Base-by-base conservation (phyloP, 2,797 vertebrate genomes). In the Thamnophis elegans region DNA sequence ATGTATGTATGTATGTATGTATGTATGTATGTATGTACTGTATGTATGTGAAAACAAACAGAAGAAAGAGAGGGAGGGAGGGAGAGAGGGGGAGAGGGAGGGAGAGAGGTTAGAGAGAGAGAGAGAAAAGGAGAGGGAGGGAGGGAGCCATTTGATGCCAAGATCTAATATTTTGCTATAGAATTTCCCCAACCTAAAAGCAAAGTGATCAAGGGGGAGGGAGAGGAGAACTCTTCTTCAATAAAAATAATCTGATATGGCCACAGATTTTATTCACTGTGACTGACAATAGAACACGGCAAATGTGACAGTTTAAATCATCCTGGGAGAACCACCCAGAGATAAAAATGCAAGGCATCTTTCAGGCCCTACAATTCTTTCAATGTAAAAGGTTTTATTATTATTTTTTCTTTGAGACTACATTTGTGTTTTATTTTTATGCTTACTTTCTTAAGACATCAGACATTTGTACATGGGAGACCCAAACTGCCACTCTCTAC, bases 311-410 rank as follows among this genome's bases (percentile, higher is more conserved):
- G 56, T 87, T 54, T 8, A 68, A 68, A 92, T 87, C 7, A 90
- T 92, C 82, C 68, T 26, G 60, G 88, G 82, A 87, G 13, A 82
- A 55, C 36, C 90, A 93, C 95, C 91, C 51, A 92, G 94, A 94
- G 88, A 89, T 82, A 89, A 51, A 86, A 54, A 78, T 54, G 10
- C 0, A 94, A 95, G 94, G 47, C 22, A 65, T 0, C 12, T 88
- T 58, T 87, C 89, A 73, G 73, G 42, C 86, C 55, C 11, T n/a
- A 56, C 36, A 51, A 87, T 59, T 73, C 62, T 89, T 86, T 85
- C 56, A 58, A 12, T 28, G 60, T 90, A 51, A 92, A 68, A 58
- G 26, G 18, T 92, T 87, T 87, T 32, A 73, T 85, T 58, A 90
- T 92, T 47, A 28, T 55, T 89, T 0, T 65, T 92, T 85, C 14